Percentiles rank a stretch among this genome's conserved stretches.
These are phyloP conservation scores for Aquatica leii DNA, from an alignment of 2,888 invertebrate genomes.

Conservation along the genomic window DNA sequence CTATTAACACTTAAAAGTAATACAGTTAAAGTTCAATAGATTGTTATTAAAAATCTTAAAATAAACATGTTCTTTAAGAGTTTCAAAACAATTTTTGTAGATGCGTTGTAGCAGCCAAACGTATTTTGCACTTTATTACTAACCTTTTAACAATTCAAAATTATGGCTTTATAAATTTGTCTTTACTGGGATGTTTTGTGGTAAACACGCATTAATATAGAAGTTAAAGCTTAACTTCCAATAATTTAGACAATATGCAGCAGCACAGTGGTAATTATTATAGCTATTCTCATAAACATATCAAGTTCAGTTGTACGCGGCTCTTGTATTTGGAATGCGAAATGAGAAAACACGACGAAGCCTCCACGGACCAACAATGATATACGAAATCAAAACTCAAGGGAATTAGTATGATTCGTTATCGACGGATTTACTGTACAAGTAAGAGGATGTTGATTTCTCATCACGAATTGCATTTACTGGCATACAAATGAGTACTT, in stretches of 20 bases:
- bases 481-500: conserved; percentile 25
- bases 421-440: conserved; percentile 21
- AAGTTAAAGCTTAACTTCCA: conserved; percentile 5
- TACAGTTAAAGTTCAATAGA: too few species aligned
- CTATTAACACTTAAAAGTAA: too few species aligned
- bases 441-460: conserved; percentile 28
- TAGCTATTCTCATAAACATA: conserved; percentile 25
- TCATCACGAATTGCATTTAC: conserved; percentile 25
- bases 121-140: too few species aligned
- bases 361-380: conserved; percentile 20
- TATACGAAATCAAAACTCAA: conserved; percentile 25
- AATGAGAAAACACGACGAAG: conserved; percentile 24
- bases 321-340: conserved; percentile 26
- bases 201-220: too few species aligned
- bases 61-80: too few species aligned
- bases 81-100: too few species aligned
- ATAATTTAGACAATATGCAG: conserved; percentile 34
- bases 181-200: too few species aligned
- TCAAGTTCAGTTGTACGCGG: conserved; percentile 39
- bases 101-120: too few species aligned
- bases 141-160: too few species aligned
- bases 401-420: conserved; percentile 26
- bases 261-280: conserved; percentile 38
- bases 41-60: too few species aligned
- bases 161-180: too few species aligned